Evolutionary conservation across 2,797 vertebrate genomes (phyloP).

Genomic region (Malurus splendens): DNA sequence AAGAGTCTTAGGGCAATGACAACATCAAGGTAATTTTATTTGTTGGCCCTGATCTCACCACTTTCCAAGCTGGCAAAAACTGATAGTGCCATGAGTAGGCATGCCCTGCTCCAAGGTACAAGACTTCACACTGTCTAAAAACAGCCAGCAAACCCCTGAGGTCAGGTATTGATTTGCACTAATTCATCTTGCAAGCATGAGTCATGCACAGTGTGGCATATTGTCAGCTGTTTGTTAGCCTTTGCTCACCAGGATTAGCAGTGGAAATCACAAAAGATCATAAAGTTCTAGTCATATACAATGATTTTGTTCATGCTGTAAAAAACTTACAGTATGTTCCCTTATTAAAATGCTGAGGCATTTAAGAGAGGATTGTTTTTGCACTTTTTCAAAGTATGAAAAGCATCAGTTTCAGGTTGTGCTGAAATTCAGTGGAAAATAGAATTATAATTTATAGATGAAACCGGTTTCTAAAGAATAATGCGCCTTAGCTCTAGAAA

Average conservation of each 20-base stretch:
- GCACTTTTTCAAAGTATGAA: not conserved
- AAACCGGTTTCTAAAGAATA: not conserved
- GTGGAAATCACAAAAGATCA: not conserved
- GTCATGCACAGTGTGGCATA: not conserved
- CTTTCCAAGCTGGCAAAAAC: conserved; percentile 19
- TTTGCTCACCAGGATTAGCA: not conserved
- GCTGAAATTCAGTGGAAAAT: not conserved
- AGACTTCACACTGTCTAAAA: not conserved
- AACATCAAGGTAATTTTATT: not conserved
- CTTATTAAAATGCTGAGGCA: not conserved
- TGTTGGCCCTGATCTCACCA: not conserved
- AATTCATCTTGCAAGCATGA: not conserved
- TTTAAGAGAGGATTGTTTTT: not conserved
- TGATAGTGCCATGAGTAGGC: not conserved
- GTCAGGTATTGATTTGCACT: not conserved
- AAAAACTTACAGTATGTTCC: not conserved
- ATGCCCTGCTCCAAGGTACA: not conserved
- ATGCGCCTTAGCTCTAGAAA: not conserved
- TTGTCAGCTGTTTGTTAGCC: not conserved
- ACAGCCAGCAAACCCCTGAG: not conserved
- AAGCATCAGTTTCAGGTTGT: not conserved
- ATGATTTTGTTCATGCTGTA: not conserved
- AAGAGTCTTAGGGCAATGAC: not conserved
- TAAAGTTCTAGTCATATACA: not conserved
- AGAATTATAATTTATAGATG: not conserved